Conservation (phyloP, 1,140 invertebrate genomes). For the Schlechtendalia chinensis region DNA sequence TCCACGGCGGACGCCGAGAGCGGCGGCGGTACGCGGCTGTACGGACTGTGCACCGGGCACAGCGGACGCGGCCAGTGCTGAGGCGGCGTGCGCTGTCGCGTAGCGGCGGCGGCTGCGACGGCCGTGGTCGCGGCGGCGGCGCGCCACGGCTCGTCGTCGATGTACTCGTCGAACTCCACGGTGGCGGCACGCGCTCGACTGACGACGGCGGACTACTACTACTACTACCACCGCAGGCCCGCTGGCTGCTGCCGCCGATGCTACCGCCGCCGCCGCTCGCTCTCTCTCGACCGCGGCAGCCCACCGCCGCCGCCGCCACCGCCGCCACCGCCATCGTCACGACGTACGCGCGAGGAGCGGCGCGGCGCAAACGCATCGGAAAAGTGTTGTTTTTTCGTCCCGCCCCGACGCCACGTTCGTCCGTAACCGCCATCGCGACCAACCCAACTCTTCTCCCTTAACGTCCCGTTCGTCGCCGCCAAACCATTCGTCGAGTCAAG, state of each 20-base stretch:
- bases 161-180: slow-evolving; percentile 49
- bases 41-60: slow-evolving; percentile 44
- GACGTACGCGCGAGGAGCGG: slow-evolving; percentile 53
- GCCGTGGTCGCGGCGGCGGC: slow-evolving; percentile 30
- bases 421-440: background rate
- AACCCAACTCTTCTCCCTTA: background rate
- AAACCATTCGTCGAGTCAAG: slow-evolving; percentile 24
- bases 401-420: background rate
- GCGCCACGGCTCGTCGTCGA: slow-evolving; percentile 46
- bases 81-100: slow-evolving; percentile 38
- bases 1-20: slow-evolving; percentile 46
- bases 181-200: slow-evolving; percentile 31
- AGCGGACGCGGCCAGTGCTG: slow-evolving; percentile 43
- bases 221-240: slow-evolving; percentile 19
- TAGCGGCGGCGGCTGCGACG: slow-evolving; percentile 17
- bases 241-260: slow-evolving; percentile 20
- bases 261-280: slow-evolving; percentile 24
- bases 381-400: slow-evolving; percentile 30
- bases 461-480: background rate
- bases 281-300: slow-evolving; percentile 38
- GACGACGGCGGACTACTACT: slow-evolving; percentile 7
- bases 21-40: slow-evolving; percentile 40
- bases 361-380: slow-evolving; percentile 52
- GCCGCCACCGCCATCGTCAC: slow-evolving; percentile 23
- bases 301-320: slow-evolving; percentile 42